Evolutionary conservation across 2,888 invertebrate species (phyloP), one percentile per base, ranked within the genome.

Genomic region (Nasonovia ribisnigri): DNA sequence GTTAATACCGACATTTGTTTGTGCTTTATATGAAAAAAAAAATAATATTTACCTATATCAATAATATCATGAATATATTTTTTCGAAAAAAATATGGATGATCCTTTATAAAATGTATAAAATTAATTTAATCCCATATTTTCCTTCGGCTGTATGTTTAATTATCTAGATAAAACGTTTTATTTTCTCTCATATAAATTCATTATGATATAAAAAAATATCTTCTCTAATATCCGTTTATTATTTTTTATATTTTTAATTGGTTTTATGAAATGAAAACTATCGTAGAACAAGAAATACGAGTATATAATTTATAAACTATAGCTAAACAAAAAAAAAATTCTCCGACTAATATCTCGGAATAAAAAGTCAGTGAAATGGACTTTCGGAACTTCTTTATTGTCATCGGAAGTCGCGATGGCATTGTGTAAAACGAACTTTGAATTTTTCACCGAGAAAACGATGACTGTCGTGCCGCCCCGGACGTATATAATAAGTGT

Each of bases 361-460:
- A 36, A 77, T 77, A 77, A n/a, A 77, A 77, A 77, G 36, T 77
- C 77, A 8, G 20, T 20, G 16, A 84, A 54, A 84, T 42, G 84
- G 54, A 91, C 57, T 43, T 91, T 91, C 24, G 54, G 57, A 84
- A 43, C 43, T 57, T 86, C n/a, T 86, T 86, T 46, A 57, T 86
- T 46, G 57, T 11, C 57, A 43, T 91, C 91, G 86, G 86, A 86
- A 86, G 57, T 91, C 11, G n/a, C 11, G 13, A 86, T 46, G 57
- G 54, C n/a, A 51, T 51, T 91, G 84, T 84, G 54, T 42, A 84
- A 91, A 84, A 91, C 84, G 51, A 91, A 91, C 54, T 91, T 91
- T 42, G 54, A 84, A 91, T 84, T 91, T 91, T 91, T 84, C 91
- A 29, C 42, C 29, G 42, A 84, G 91, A 84, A 92, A 88, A 77